Percentiles rank a stretch among this genome's conserved stretches.
Conservation (phyloP, 35 echinoderm and acorn worm genomes). For the Eucidaris tribuloides region DNA sequence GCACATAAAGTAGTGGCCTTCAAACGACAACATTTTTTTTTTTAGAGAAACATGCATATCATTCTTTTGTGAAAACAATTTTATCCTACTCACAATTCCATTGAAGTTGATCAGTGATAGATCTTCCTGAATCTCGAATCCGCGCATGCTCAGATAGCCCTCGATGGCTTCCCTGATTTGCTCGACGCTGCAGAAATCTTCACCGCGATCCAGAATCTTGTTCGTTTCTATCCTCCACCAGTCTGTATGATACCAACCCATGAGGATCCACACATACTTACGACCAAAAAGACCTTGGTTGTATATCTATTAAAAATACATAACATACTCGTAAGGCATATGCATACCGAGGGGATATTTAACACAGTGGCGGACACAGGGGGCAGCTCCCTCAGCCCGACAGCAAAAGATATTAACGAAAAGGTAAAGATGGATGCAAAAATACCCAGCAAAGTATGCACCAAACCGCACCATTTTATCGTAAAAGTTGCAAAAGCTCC, state of each 20-base stretch:
- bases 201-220: background rate
- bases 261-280: conserved; percentile 69
- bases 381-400: background rate
- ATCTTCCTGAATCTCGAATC: conserved; percentile 51
- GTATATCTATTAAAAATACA: conserved; percentile 38
- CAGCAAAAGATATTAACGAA: too few species aligned
- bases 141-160: conserved; percentile 58
- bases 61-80: too few species aligned
- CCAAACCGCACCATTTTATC: too few species aligned
- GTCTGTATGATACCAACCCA: conserved; percentile 41
- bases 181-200: conserved; percentile 38
- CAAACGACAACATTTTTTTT: too few species aligned
- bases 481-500: too few species aligned
- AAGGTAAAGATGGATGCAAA: too few species aligned
- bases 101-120: conserved; percentile 50
- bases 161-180: conserved; percentile 27
- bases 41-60: too few species aligned
- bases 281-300: conserved; percentile 25
- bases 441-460: too few species aligned
- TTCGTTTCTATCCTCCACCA: conserved; percentile 47
- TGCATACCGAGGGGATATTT: background rate
- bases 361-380: background rate
- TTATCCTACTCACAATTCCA: conserved; percentile 57
- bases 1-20: too few species aligned
- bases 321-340: background rate